phyloP scores from a whole-genome alignment of 2,888 invertebrate genomes.

The Crematogaster levior region DNA sequence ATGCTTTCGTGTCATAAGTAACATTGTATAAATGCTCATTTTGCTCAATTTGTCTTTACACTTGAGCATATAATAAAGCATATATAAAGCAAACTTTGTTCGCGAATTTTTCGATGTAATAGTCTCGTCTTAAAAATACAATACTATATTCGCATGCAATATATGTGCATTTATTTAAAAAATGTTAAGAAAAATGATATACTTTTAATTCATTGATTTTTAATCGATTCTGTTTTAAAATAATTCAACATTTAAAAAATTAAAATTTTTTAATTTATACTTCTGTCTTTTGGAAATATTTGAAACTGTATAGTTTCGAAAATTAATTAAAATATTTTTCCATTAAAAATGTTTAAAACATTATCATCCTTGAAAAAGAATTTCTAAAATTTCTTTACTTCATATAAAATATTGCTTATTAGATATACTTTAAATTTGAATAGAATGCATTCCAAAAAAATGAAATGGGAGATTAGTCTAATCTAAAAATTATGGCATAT shows the following conservation, averaged over 20 bases:
- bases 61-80: not conserved
- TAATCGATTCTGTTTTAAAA: no score
- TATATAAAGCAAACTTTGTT: no score
- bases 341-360: not conserved
- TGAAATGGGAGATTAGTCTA: not conserved
- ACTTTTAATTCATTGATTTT: not conserved
- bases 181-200: not conserved
- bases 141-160: not conserved
- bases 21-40: not conserved
- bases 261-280: not conserved
- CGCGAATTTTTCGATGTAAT: not conserved
- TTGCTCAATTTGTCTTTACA: not conserved
- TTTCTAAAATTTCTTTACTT: not conserved
- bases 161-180: no score
- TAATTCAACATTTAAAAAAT: no score
- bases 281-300: not conserved
- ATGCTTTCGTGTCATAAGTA: not conserved
- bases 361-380: not conserved
- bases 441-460: not conserved
- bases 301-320: not conserved
- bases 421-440: not conserved
- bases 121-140: not conserved
- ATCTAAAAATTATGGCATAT: not conserved
- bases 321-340: not conserved
- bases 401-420: not conserved